Conservation (phyloP, 2,797 vertebrate genomes). For the Malacoraja senta region DNA sequence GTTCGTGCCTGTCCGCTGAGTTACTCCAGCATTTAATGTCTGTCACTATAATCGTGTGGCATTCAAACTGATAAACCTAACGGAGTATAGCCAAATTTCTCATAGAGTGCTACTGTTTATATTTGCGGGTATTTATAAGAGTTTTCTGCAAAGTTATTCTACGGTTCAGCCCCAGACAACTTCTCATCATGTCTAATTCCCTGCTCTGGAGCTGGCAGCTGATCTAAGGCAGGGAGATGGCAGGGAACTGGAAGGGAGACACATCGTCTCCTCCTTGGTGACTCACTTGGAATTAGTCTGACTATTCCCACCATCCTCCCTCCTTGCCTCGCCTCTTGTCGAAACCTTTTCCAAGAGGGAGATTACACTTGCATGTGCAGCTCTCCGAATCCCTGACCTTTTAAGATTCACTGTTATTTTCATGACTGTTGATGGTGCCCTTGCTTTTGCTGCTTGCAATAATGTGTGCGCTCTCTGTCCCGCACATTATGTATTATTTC, state of each 20-base stretch:
- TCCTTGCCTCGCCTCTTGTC: background rate
- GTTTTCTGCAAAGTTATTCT: background rate
- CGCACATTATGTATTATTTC: background rate
- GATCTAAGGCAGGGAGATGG: background rate
- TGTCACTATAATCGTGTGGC: too few relatives aligned
- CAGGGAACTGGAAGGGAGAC: background rate
- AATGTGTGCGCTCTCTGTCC: background rate
- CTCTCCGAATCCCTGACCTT: too few relatives aligned
- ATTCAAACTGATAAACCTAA: too few relatives aligned
- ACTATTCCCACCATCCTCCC: background rate
- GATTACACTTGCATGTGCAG: background rate
- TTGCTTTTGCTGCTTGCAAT: background rate
- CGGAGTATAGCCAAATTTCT: too few relatives aligned
- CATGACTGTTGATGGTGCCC: background rate
- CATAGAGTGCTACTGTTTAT: background rate
- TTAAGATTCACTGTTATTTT: background rate
- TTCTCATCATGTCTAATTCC: background rate
- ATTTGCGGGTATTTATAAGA: background rate
- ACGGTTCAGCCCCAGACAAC: background rate
- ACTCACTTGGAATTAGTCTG: background rate
- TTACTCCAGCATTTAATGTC: too few relatives aligned
- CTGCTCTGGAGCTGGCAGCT: background rate
- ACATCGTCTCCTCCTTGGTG: too few relatives aligned
- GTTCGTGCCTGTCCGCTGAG: too few relatives aligned
- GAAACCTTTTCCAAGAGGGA: background rate